These are phyloP conservation scores for Rhamnusium bicolor DNA, from an alignment of 2,888 invertebrate genomes.

Conservation along the genomic window DNA sequence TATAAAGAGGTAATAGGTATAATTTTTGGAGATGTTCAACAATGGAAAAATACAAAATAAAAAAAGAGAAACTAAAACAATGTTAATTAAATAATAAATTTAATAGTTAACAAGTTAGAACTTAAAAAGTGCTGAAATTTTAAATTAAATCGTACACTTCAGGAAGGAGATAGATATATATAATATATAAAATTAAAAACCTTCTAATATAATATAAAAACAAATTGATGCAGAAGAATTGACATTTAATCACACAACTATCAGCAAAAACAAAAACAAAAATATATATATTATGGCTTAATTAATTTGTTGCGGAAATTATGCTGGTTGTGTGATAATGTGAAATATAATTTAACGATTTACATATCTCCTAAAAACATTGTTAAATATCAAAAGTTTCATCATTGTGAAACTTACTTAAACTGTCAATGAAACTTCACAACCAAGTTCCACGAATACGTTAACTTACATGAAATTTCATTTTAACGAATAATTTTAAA, in stretches of 20 bases:
- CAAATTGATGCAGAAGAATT: conserved; percentile 59
- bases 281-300: conserved; percentile 47
- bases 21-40: conserved; percentile 55
- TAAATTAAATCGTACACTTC: conserved; percentile 68
- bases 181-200: conserved; percentile 59
- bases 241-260: conserved; percentile 69
- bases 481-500: conserved; percentile 71
- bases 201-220: conserved; percentile 56
- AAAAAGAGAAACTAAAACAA: conserved; percentile 67
- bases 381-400: conserved; percentile 72
- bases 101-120: conserved; percentile 71
- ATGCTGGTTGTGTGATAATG: conserved; percentile 69
- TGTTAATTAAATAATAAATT: conserved; percentile 69
- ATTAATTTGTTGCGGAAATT: conserved; percentile 54
- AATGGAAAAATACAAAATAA: conserved; percentile 66
- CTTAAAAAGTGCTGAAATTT: conserved; percentile 68
- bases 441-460: conserved; percentile 72
- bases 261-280: conserved; percentile 57
- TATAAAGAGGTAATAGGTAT: conserved; percentile 61
- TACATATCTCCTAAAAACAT: conserved; percentile 72
- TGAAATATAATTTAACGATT: conserved; percentile 70
- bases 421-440: conserved; percentile 71
- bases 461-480: conserved; percentile 73
- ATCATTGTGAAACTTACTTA: conserved; percentile 68
- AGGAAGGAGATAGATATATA: conserved; percentile 59